Evolutionary conservation across 1,140 invertebrate species (phyloP), one percentile per base, ranked within the genome.

Genomic region (Zaprionus davidi): DNA sequence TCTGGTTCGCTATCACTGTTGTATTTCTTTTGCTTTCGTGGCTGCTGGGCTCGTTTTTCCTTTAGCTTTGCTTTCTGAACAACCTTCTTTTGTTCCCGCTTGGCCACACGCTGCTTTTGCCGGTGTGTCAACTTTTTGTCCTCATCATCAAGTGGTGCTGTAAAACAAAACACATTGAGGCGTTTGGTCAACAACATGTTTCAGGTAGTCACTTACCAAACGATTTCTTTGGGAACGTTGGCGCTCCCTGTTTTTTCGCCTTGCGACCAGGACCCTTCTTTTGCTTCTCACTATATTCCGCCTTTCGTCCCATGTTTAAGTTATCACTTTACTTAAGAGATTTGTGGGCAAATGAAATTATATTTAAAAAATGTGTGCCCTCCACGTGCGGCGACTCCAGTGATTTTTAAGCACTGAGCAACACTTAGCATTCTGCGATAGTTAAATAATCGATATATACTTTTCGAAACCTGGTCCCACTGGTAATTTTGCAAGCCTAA

Each of bases 231-330:
- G 95, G 94, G 90, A 97, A 96, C 55, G 93, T 93, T 9, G 97
- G 97, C 77, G 96, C 95, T 63, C 95, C 94, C 86, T 98, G 97
- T 92, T 98, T 98, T 76, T 95, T 96, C 0, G 97, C 94, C 93
- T 98, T 98, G 71, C 95, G 94, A 1, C 97, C 97, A 31, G 96
- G 96, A 7, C 97, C 97, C 92, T 95, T 96, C 81, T 97, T 97
- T n/a, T 93, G 93, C 59, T 95, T 94, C 75, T 95, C 94, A 79
- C 94, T 93, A 91, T 96, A 98, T 83, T 97, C 96, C 28, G 95
- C 97, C 94, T 98, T 98, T 46, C 97, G 94, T 68, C 98, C 98
- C 98, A 98, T 98, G 49, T 51, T 73, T 55, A 12, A 46, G 17
- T 28, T 49, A 41, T 49, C 17, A 26, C 17, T 13, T 55, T 38